phyloP scores from a whole-genome alignment of 2,888 invertebrate genomes.

The Mesochorus sp. region DNA sequence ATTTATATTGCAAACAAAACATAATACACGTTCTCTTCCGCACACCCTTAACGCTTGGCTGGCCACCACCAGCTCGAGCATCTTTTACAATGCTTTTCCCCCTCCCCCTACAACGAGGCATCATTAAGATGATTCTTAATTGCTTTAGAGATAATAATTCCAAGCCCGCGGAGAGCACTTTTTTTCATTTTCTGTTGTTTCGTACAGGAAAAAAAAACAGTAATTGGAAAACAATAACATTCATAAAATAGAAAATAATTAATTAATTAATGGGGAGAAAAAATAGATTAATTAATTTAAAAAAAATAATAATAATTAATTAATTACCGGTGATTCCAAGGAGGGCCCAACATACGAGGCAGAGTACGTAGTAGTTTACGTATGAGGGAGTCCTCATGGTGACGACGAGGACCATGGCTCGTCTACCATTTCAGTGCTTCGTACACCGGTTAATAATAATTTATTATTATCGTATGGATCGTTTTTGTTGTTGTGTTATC shows the following conservation, averaged over 20 bases:
- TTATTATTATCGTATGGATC: conserved; percentile 16
- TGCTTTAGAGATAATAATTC: no score
- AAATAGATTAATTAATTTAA: no score
- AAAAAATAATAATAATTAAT: not conserved
- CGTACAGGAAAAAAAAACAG: not conserved
- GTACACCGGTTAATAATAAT: conserved; percentile 58
- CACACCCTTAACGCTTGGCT: conserved; percentile 36
- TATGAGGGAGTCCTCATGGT: conserved; percentile 81
- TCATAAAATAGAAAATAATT: not conserved
- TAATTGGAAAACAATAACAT: not conserved
- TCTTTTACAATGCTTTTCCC: conserved; percentile 21
- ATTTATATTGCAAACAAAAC: not conserved
- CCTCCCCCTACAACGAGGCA: conserved; percentile 4
- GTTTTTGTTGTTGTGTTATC: conserved; percentile 7
- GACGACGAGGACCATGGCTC: conserved; percentile 73
- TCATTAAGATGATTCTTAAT: not conserved
- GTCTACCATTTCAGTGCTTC: conserved; percentile 67
- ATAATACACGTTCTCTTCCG: conserved; percentile 26
- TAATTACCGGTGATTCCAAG: conserved; percentile 81
- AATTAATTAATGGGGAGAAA: no score
- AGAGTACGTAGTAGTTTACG: conserved; percentile 81
- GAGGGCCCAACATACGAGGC: conserved; percentile 81
- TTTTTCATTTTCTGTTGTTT: not conserved
- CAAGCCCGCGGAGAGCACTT: not conserved
- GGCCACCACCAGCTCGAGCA: conserved; percentile 6